Evolutionary conservation across 1,140 invertebrate species (phyloP), one percentile per base, ranked within the genome.

Genomic region (Euwallacea fornicatus): DNA sequence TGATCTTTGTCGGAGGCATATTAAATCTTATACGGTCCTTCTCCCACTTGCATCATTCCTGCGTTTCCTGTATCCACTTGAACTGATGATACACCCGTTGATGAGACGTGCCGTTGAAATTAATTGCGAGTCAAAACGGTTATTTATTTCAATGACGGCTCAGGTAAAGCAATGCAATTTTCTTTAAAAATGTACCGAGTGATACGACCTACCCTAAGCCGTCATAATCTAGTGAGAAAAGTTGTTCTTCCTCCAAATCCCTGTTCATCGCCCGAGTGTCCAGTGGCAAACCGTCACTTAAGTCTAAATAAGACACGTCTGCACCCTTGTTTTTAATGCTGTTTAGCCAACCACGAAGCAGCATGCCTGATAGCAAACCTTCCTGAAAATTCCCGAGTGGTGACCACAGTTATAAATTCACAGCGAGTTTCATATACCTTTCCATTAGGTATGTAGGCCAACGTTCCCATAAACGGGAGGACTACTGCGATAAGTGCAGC

Each of bases 331-430:
- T 87, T 90, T 90, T 69, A 8, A 75, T 69, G 2, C 87, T 85
- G 75, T 90, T 88, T 7, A 92, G 85, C 15, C 91, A 80, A 73
- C 91, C 88, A 62, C 87, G 86, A 44, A 91, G 80, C 63, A 91
- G 79, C 11, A 85, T 84, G 74, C 90, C 87, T 47, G 86, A 86
- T 71, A 89, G 82, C 56, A 83, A 71, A 59, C 79, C 46, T 50
- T 50, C 46, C 46, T 50, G 46, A 13, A 50, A 50, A 50, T 13
- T 33, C 21, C 21, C 21, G 21, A 4, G 4, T 33, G 21, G 4
- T 33, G 21, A 33, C 21, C 21, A 33, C 21, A 33, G 21, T 33
- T 33, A 33, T 33, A 33, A 33, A 33, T 33, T 33, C 21, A 33
- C 21, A 33, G 21, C 21, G 21, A 33, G 1, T 33, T 33, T 33